Conservation (phyloP, 37 sponge, comb jelly and placozoan species). For the Diacarnus erythraeanus region DNA sequence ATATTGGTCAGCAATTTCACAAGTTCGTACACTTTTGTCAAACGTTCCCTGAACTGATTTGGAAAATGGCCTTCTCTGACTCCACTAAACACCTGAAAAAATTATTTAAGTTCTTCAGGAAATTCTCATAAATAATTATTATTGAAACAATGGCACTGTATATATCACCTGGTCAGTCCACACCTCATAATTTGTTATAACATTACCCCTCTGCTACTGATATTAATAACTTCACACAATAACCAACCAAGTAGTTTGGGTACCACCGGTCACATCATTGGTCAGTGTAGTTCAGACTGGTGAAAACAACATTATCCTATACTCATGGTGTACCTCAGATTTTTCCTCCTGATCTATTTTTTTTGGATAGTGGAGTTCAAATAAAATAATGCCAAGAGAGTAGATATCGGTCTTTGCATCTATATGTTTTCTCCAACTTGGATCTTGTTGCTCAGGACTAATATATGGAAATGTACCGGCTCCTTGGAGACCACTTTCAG, state of each 20-base stretch:
- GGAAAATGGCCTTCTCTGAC: conserved; percentile 12
- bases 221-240: too few relatives aligned
- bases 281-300: too few relatives aligned
- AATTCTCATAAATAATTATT: too few relatives aligned
- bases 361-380: conserved; percentile 70
- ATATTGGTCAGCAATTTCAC: not conserved
- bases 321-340: conserved; percentile 15
- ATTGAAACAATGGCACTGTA: too few relatives aligned
- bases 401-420: conserved; percentile 73
- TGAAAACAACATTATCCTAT: too few relatives aligned
- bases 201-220: too few relatives aligned
- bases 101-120: too few relatives aligned
- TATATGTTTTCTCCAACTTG: not conserved
- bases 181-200: not conserved
- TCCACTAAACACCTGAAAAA: conserved; percentile 17
- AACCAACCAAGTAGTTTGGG: too few relatives aligned
- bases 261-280: too few relatives aligned
- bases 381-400: conserved; percentile 76
- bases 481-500: not conserved
- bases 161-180: too few relatives aligned
- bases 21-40: not conserved
- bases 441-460: conserved; percentile 76
- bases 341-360: not conserved
- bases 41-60: not conserved
- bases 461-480: conserved; percentile 78